Conservation (phyloP, 2,113 vertebrate species). For the Euleptes europaea region DNA sequence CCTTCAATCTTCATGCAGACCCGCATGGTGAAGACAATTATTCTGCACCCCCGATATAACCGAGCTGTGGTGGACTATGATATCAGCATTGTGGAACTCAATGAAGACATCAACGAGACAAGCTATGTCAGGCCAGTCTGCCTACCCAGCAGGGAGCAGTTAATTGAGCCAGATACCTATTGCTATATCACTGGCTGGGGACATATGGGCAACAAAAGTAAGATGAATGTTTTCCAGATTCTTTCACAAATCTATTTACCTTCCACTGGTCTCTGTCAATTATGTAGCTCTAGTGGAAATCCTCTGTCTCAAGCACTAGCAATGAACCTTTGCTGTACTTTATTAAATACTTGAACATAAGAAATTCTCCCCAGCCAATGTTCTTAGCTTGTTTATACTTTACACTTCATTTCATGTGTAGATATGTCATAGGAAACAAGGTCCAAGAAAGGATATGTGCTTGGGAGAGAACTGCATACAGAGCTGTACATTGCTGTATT, state of each 20-base stretch:
- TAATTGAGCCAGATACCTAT: constrained; percentile 86
- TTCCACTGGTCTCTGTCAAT: not conserved
- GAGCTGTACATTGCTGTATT: not conserved
- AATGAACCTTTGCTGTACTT: not conserved
- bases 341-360: not conserved
- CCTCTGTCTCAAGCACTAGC: not conserved
- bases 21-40: constrained; percentile 82
- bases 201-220: constrained; percentile 94
- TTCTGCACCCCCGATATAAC: constrained; percentile 93
- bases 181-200: constrained; percentile 98
- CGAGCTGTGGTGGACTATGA: constrained; percentile 93
- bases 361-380: not conserved
- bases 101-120: constrained; percentile 79
- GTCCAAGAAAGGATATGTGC: not conserved
- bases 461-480: not conserved
- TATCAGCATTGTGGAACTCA: constrained; percentile 92
- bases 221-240: constrained; percentile 49
- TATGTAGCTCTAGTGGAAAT: rapidly evolving
- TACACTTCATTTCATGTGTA: not conserved
- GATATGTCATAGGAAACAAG: not conserved
- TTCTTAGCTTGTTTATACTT: not conserved
- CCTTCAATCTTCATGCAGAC: constrained; percentile 85
- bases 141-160: constrained; percentile 76
- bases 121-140: constrained; percentile 89
- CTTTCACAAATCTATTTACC: not conserved